Percentiles rank a stretch among this genome's conserved stretches.
These are phyloP conservation scores for Ceratosolen solmsi DNA, from an alignment of 1,140 invertebrate species.

Conservation along the genomic window DNA sequence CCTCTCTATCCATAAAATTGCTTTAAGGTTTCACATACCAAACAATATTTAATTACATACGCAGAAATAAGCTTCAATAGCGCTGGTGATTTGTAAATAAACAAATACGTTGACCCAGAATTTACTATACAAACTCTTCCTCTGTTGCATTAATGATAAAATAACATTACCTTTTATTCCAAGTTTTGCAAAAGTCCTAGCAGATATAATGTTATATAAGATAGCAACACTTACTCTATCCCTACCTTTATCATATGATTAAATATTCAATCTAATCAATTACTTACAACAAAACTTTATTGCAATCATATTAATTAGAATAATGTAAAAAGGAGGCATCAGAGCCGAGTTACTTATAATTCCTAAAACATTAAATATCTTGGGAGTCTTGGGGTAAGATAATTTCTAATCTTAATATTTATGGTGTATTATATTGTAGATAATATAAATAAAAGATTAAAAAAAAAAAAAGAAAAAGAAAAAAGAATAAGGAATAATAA, in stretches of 20 bases:
- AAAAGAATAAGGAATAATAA: no score
- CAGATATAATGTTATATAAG: neutral
- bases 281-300: neutral
- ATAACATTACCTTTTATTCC: neutral
- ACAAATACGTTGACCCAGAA: neutral
- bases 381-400: no score
- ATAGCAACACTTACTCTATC: neutral
- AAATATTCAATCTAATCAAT: neutral
- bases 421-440: no score
- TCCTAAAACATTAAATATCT: no score
- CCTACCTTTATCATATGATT: neutral
- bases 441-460: no score
- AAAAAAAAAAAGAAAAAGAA: no score
- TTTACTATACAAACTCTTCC: neutral
- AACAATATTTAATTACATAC: no score
- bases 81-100: neutral
- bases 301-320: neutral
- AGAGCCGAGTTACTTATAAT: no score
- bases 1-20: no score
- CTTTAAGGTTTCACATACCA: no score
- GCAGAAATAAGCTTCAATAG: no score
- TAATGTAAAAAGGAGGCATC: neutral
- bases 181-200: neutral
- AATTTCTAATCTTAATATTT: no score
- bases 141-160: neutral